phyloP scores from a whole-genome alignment of 2,888 invertebrate species.

The Ceriagrion tenellum region DNA sequence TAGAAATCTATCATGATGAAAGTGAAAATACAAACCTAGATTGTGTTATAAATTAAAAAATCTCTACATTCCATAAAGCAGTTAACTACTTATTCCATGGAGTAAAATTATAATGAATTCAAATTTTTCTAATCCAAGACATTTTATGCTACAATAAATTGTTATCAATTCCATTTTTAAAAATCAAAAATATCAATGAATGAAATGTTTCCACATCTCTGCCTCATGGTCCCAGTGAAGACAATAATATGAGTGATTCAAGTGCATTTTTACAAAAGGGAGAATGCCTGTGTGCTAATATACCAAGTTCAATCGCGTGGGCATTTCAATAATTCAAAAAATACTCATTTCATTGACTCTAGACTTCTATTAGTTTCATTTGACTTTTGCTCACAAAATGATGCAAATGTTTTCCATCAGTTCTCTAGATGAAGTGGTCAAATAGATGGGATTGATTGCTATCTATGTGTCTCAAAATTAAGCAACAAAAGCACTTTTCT shows the following conservation, averaged over 20 bases:
- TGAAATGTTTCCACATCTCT: neutral
- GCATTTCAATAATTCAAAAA: neutral
- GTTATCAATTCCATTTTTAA: neutral
- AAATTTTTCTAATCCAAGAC: neutral
- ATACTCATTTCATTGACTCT: slow-evolving; percentile 1
- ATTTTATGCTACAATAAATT: neutral
- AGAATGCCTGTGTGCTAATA: neutral
- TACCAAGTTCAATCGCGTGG: neutral
- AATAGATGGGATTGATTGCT: neutral
- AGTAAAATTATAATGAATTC: neutral
- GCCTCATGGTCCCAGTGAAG: slow-evolving; percentile 33
- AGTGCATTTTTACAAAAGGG: neutral
- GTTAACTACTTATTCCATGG: neutral
- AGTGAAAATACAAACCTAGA: neutral
- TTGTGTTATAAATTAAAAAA: neutral
- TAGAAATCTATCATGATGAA: neutral
- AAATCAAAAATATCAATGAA: neutral
- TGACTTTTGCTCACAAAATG: neutral
- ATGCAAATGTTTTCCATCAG: neutral
- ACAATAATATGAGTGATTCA: neutral
- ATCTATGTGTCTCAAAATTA: neutral
- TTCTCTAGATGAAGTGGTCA: neutral
- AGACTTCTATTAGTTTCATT: neutral
- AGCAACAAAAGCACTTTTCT: neutral
- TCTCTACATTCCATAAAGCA: neutral